Evolutionary conservation across 2,888 invertebrate species (phyloP).

Genomic region (Drepanosiphum platanoidis): DNA sequence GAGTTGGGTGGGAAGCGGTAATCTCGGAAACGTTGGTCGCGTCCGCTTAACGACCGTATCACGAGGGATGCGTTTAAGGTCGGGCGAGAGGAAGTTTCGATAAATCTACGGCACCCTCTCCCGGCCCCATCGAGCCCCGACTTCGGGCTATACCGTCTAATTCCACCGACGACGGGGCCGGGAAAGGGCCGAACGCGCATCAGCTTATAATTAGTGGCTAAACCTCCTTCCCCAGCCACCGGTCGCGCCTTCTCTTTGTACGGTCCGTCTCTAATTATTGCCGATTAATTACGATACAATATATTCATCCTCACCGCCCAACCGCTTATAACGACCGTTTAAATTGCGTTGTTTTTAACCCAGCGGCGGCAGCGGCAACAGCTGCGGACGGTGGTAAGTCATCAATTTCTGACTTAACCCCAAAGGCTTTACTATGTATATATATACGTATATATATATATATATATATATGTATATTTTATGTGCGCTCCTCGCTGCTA

Average conservation of each 20-base stretch:
- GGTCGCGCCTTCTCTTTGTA: slow-evolving; percentile 11
- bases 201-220: slow-evolving; percentile 54
- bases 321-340: slow-evolving; percentile 60
- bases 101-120: slow-evolving; percentile 45
- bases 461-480: not conserved
- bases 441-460: not conserved
- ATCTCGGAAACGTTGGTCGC: slow-evolving; percentile 50
- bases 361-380: not conserved
- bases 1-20: not conserved
- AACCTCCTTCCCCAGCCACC: not conserved
- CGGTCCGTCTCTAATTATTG: slow-evolving; percentile 47
- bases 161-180: slow-evolving; percentile 1
- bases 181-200: slow-evolving; percentile 3
- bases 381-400: slow-evolving; percentile 10
- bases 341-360: slow-evolving; percentile 54
- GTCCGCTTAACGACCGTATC: slow-evolving; percentile 59
- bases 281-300: slow-evolving; percentile 53
- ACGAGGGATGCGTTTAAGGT: slow-evolving; percentile 37
- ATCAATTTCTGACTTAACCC: slow-evolving; percentile 53
- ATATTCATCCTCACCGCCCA: slow-evolving; percentile 24
- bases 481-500: not conserved
- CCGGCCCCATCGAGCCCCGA: not conserved
- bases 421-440: not conserved
- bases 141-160: slow-evolving; percentile 40
- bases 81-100: slow-evolving; percentile 26